phyloP scores from a whole-genome alignment of 2,888 invertebrate genomes.

The Leptinotarsa tumamoca region DNA sequence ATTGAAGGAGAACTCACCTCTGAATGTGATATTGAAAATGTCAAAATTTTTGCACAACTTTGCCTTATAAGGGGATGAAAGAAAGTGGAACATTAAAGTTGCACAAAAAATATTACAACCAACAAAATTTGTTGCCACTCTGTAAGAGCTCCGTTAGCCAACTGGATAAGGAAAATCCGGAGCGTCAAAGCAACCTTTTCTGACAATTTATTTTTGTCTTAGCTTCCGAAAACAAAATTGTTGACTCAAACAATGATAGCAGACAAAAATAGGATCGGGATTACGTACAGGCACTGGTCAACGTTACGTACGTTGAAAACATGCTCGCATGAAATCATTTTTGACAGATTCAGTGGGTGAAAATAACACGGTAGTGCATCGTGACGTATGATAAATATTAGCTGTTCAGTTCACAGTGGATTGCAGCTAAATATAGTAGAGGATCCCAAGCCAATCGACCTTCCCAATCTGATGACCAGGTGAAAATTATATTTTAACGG shows the following conservation, averaged over 20 bases:
- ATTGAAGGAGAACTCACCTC: constrained; percentile 34
- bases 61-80: constrained; percentile 39
- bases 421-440: too few species aligned
- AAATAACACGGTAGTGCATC: neutral
- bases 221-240: constrained; percentile 39
- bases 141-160: neutral
- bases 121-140: constrained; percentile 13
- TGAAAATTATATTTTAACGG: too few species aligned
- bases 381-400: neutral
- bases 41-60: constrained; percentile 39
- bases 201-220: constrained; percentile 33
- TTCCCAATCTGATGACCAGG: too few species aligned
- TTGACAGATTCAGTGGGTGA: neutral
- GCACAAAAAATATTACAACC: constrained; percentile 20
- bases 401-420: neutral
- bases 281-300: constrained; percentile 13
- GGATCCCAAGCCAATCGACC: too few species aligned
- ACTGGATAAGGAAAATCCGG: constrained; percentile 16
- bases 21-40: constrained; percentile 37
- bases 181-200: constrained; percentile 17
- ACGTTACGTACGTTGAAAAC: neutral
- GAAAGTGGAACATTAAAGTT: constrained; percentile 40
- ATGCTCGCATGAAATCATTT: neutral
- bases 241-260: constrained; percentile 32
- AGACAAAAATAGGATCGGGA: constrained; percentile 33